phyloP scores from a whole-genome alignment of 2,888 invertebrate species.

The Uloborus plumipes region DNA sequence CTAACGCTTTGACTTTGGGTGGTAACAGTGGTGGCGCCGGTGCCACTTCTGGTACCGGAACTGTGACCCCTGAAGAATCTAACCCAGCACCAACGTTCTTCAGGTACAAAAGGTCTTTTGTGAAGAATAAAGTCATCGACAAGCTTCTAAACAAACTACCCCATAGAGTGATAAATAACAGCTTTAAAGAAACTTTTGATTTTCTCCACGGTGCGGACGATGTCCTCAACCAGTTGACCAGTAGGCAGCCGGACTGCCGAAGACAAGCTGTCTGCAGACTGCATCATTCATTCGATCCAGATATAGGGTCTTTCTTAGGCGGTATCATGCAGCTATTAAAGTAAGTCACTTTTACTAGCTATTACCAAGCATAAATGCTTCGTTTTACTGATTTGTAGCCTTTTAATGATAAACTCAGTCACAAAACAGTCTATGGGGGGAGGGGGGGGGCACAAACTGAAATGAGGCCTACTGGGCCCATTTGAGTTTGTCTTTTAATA shows the following conservation, averaged over 20 bases:
- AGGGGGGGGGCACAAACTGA: too few relatives aligned
- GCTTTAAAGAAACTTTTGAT: constrained; percentile 43
- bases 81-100: constrained; percentile 5
- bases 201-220: constrained; percentile 39
- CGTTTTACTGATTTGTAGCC: too few relatives aligned
- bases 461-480: too few relatives aligned
- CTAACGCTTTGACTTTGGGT: too few relatives aligned
- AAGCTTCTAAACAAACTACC: constrained; percentile 9
- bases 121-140: too few relatives aligned
- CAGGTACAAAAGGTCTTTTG: constrained; percentile 23
- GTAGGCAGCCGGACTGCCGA: constrained; percentile 48
- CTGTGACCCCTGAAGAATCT: constrained; percentile 17
- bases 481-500: too few relatives aligned
- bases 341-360: constrained; percentile 20
- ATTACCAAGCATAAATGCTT: not conserved
- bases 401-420: too few relatives aligned
- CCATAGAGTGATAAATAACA: constrained; percentile 28
- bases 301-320: constrained; percentile 34
- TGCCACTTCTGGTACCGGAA: not conserved
- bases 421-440: too few relatives aligned
- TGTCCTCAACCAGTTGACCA: constrained; percentile 41
- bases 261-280: constrained; percentile 52
- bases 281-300: constrained; percentile 37
- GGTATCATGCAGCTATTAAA: constrained; percentile 40
- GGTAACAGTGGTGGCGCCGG: not conserved